Evolutionary conservation across 2,888 invertebrate species (phyloP).

Genomic region (Mylabris sibirica): DNA sequence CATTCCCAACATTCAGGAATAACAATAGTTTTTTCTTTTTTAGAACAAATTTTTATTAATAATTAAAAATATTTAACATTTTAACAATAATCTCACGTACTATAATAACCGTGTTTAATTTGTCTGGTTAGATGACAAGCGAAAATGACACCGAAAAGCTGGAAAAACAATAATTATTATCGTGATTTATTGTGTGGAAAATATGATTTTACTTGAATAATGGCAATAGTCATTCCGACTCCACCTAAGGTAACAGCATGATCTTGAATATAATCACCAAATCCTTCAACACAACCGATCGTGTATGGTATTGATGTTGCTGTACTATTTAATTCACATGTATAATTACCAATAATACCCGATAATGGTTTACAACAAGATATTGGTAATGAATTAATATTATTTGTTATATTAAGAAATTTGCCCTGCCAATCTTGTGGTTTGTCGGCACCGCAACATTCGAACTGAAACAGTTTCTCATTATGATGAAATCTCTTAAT

Average conservation of each 20-base stretch:
- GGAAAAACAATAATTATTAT: conserved; percentile 50
- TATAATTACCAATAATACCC: conserved; percentile 62
- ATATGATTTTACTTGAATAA: conserved; percentile 79
- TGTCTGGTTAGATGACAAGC: conserved; percentile 91
- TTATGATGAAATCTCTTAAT: not conserved
- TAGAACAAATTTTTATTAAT: not conserved
- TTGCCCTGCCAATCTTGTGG: conserved; percentile 68
- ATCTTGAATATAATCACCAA: conserved; percentile 71
- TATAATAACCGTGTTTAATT: conserved; percentile 50
- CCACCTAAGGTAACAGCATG: conserved; percentile 81
- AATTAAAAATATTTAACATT: not conserved
- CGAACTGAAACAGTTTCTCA: conserved; percentile 66
- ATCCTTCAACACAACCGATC: conserved; percentile 71
- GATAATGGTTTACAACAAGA: conserved; percentile 69
- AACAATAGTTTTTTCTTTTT: not conserved
- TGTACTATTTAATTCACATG: conserved; percentile 47
- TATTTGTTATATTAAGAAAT: conserved; percentile 7
- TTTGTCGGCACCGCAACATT: conserved; percentile 75
- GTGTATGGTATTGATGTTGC: conserved; percentile 59
- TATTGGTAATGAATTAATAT: conserved; percentile 64
- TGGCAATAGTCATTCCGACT: conserved; percentile 82
- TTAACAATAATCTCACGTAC: conserved; percentile 39
- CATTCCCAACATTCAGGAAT: not conserved
- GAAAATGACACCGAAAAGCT: conserved; percentile 87
- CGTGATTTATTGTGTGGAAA: not conserved